phyloP scores from a whole-genome alignment of 2,888 invertebrate genomes.

The Nomada ferruginata region DNA sequence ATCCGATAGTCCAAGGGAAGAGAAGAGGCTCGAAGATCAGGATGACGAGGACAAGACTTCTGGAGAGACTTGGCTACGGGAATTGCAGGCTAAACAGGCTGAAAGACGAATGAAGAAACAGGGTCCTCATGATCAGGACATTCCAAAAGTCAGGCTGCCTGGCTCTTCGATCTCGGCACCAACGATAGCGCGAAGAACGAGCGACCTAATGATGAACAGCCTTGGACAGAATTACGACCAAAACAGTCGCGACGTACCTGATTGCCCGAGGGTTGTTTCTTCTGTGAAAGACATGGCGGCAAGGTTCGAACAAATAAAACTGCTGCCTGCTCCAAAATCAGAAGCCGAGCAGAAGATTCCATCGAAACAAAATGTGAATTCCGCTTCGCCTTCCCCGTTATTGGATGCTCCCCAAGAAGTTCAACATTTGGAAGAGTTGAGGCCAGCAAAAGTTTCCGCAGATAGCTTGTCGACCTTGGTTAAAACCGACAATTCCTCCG shows the following conservation, averaged over 20 bases:
- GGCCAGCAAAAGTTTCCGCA: slow-evolving; percentile 55
- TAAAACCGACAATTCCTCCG: slow-evolving; percentile 52
- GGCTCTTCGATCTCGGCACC: slow-evolving; percentile 60
- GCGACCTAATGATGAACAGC: slow-evolving; percentile 80
- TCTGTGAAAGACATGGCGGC: slow-evolving; percentile 92
- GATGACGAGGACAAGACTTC: slow-evolving; percentile 79
- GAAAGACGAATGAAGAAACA: slow-evolving; percentile 86
- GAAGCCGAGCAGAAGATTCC: slow-evolving; percentile 76
- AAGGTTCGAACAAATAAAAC: slow-evolving; percentile 89
- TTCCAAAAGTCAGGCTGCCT: slow-evolving; percentile 74
- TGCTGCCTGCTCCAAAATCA: slow-evolving; percentile 74
- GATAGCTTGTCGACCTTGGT: slow-evolving; percentile 60
- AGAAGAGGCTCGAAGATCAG: slow-evolving; percentile 72
- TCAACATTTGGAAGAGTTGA: slow-evolving; percentile 62
- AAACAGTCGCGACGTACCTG: slow-evolving; percentile 77
- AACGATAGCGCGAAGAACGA: slow-evolving; percentile 78
- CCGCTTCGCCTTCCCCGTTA: slow-evolving; percentile 44
- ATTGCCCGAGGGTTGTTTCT: slow-evolving; percentile 77
- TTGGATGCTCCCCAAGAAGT: slow-evolving; percentile 50
- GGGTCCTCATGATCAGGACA: slow-evolving; percentile 77
- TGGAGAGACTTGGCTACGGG: slow-evolving; percentile 90
- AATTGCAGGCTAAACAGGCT: slow-evolving; percentile 92
- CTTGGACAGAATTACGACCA: slow-evolving; percentile 68
- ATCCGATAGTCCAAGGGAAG: slow-evolving; percentile 70
- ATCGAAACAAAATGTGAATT: slow-evolving; percentile 62